Evolutionary conservation across 2,888 invertebrate species (phyloP).

Genomic region (Trichogramma dendrolimi): DNA sequence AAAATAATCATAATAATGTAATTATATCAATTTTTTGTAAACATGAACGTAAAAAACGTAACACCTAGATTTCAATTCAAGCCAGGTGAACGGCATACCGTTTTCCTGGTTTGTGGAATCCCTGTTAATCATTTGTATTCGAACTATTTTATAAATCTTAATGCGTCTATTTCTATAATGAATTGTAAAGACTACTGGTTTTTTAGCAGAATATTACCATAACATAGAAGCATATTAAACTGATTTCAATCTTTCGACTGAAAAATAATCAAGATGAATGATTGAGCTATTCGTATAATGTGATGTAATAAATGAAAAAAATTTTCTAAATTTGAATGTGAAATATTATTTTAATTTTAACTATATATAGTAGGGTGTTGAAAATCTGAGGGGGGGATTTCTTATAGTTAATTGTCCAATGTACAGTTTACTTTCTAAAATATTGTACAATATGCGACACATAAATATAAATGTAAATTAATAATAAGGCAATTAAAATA

Average conservation of each 20-base stretch:
- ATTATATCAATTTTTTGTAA: slow-evolving; percentile 25
- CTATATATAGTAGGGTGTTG: slow-evolving; percentile 16
- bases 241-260: no score
- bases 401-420: slow-evolving; percentile 35
- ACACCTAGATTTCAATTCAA: slow-evolving; percentile 27
- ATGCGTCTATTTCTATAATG: slow-evolving; percentile 34
- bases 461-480: slow-evolving; percentile 48
- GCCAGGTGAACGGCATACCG: slow-evolving; percentile 17
- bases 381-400: slow-evolving; percentile 26
- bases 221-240: no score
- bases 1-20: slow-evolving; percentile 3
- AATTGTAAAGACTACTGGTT: neutral
- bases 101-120: slow-evolving; percentile 37
- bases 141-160: slow-evolving; percentile 49
- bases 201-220: no score
- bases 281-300: no score
- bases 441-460: slow-evolving; percentile 49
- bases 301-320: no score
- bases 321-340: no score
- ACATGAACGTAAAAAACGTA: slow-evolving; percentile 13
- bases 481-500: slow-evolving; percentile 33
- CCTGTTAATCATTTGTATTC: slow-evolving; percentile 47
- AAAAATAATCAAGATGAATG: no score
- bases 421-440: slow-evolving; percentile 42
- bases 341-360: slow-evolving; percentile 24